Conservation (phyloP, 2,888 invertebrate genomes). For the Agrotis clavis region DNA sequence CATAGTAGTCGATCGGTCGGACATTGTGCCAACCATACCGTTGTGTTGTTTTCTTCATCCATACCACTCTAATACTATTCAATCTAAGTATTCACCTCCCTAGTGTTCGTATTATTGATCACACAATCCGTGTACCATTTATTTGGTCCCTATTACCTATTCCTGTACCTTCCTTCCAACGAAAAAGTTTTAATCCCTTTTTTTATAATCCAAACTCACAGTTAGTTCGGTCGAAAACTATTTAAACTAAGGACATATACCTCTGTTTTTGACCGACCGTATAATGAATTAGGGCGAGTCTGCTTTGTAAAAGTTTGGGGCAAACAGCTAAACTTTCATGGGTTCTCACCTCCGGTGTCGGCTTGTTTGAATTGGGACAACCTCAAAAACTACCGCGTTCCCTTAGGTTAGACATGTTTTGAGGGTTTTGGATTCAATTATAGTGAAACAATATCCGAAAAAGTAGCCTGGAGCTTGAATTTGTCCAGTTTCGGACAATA, state of each 20-base stretch:
- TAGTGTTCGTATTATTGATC: background rate
- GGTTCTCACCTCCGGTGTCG: conserved; percentile 51
- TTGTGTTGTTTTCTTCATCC: too few species aligned
- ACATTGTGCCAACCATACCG: too few species aligned
- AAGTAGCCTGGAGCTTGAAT: background rate
- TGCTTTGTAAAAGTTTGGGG: conserved; percentile 62
- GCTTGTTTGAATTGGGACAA: conserved; percentile 42
- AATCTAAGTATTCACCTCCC: background rate
- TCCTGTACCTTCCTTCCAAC: background rate
- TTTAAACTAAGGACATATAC: conserved; percentile 56
- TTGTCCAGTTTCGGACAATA: background rate
- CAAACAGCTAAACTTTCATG: conserved; percentile 61
- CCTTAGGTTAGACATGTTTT: conserved; percentile 9
- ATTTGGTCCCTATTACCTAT: background rate
- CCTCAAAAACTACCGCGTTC: conserved; percentile 56
- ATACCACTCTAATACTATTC: too few species aligned
- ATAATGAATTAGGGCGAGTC: conserved; percentile 58
- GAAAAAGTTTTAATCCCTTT: conserved; percentile 37
- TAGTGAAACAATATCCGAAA: background rate
- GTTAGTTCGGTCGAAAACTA: conserved; percentile 53
- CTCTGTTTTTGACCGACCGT: conserved; percentile 52
- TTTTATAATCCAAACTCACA: conserved; percentile 9
- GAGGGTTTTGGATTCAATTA: conserved; percentile 9
- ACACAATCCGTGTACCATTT: background rate
- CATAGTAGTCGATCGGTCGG: too few species aligned